Evolutionary conservation across 2,113 vertebrate genomes (phyloP).

Genomic region (Notarius lentiginosus): DNA sequence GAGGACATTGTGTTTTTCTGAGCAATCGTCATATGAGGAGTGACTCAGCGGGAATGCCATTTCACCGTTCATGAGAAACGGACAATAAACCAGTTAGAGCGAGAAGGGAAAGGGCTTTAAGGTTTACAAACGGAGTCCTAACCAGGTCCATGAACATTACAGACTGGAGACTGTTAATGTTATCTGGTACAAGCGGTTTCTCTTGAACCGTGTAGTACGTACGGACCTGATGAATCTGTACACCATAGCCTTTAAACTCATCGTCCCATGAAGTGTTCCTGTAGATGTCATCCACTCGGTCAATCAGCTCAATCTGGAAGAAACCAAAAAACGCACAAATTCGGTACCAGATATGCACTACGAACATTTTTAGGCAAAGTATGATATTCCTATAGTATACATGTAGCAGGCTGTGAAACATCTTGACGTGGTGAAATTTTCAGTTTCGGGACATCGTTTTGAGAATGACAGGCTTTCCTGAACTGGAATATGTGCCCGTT

Average conservation of each 20-base stretch:
- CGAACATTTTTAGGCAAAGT: neutral
- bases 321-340: slow-evolving; percentile 10
- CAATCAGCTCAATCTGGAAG: slow-evolving; percentile 91
- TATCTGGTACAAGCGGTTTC: neutral
- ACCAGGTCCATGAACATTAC: neutral
- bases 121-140: neutral
- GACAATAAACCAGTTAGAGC: neutral
- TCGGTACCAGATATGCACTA: neutral
- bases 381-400: neutral
- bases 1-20: neutral
- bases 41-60: neutral
- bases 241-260: slow-evolving; percentile 88
- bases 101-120: neutral
- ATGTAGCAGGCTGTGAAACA: neutral
- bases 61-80: neutral
- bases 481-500: neutral
- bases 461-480: neutral
- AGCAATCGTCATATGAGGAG: too few relatives aligned
- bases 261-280: slow-evolving; percentile 93
- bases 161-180: neutral
- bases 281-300: slow-evolving; percentile 97
- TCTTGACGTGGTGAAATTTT: neutral
- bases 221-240: slow-evolving; percentile 94
- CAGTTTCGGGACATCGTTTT: neutral
- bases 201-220: neutral